Base-by-base conservation (phyloP, 2,797 vertebrate genomes). In the Poeciliopsis infans region DNA sequence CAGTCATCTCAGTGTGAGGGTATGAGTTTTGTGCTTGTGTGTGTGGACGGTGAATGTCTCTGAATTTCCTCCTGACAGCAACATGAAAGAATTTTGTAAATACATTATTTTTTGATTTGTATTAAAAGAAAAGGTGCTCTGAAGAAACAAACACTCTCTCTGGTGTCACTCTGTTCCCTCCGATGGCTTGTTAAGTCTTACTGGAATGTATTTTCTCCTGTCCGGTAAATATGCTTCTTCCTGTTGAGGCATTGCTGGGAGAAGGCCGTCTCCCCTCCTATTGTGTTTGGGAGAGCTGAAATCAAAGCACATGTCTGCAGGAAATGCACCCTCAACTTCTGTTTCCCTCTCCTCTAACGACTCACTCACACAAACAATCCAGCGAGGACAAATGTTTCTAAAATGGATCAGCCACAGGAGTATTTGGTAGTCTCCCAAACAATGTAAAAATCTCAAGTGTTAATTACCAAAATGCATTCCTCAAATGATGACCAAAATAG, bases 251-350 rank as follows among this genome's bases (percentile, higher is more conserved):
- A 72, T 79, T 90, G 83, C 79, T 83, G 82, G 87, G 80, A 83
- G 89, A 80, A 77, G 87, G 80, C 81, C 69, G 83, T 79, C 92
- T 85, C 86, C 84, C 84, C 82, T 92, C 75, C 92, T 78, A 96
- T 96, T 96, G 95, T 96, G 88, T 94, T 94, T 86, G 5, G 20
- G 69, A 15, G 79, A 86, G 79, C 82, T 16, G 33, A 83, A 95
- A 94, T 94, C 93, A 95, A 95, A 96, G 93, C 85, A 86, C 83
- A 81, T 86, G 92, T 93, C 93, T 89, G 82, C 89, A 94, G 94
- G 96, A 96, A 96, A 95, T 94, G 86, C 94, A 94, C 51, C 85
- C 85, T 84, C n/a, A 72, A 88, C 79, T 85, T 87, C 79, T 87
- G 79, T 92, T 95, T 94, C 93, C 93, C 80, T 80, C 78, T 28